These are phyloP conservation scores for Drosophila pseudoobscura DNA, from an alignment of 1,140 invertebrate genomes.

Conservation along the genomic window DNA sequence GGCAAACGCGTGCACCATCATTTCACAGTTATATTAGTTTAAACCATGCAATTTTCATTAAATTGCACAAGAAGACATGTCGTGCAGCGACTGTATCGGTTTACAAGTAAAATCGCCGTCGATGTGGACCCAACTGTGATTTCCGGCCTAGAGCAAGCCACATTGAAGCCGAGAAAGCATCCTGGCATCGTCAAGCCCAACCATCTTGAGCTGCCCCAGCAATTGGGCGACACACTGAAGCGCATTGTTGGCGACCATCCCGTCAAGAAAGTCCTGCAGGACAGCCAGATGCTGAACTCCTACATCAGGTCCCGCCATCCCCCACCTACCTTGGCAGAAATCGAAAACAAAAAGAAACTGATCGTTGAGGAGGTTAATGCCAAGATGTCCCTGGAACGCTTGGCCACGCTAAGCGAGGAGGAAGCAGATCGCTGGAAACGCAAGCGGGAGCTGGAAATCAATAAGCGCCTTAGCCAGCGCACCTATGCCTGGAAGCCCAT, in stretches of 20 bases:
- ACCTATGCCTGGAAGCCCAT: slow-evolving; percentile 90
- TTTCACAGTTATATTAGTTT: slow-evolving; percentile 24
- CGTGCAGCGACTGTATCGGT: slow-evolving; percentile 37
- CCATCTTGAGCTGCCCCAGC: slow-evolving; percentile 85
- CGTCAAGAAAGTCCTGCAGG: slow-evolving; percentile 84
- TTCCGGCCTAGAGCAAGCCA: slow-evolving; percentile 85
- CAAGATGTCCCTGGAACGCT: slow-evolving; percentile 69
- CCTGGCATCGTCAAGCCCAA: slow-evolving; percentile 86
- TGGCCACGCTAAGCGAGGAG: slow-evolving; percentile 51
- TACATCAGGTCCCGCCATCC: slow-evolving; percentile 86
- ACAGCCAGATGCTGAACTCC: slow-evolving; percentile 85
- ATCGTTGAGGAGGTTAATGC: slow-evolving; percentile 65
- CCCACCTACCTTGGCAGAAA: slow-evolving; percentile 86
- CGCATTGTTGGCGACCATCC: slow-evolving; percentile 85
- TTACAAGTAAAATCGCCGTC: slow-evolving; percentile 83
- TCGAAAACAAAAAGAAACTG: slow-evolving; percentile 82
- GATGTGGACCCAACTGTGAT: slow-evolving; percentile 84
- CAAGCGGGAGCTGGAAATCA: slow-evolving; percentile 73
- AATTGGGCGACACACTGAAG: slow-evolving; percentile 85
- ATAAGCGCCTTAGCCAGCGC: slow-evolving; percentile 84
- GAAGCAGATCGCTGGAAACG: slow-evolving; percentile 73
- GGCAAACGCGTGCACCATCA: slow-evolving; percentile 31
- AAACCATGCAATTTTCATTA: slow-evolving; percentile 31
- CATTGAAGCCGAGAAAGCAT: slow-evolving; percentile 88
- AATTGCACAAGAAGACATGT: slow-evolving; percentile 34